A percentile compares a stretch with the other conserved stretches of the same genome.
phyloP scores from a whole-genome alignment of 2,888 invertebrate genomes.

The Cheilosia scutellata region DNA sequence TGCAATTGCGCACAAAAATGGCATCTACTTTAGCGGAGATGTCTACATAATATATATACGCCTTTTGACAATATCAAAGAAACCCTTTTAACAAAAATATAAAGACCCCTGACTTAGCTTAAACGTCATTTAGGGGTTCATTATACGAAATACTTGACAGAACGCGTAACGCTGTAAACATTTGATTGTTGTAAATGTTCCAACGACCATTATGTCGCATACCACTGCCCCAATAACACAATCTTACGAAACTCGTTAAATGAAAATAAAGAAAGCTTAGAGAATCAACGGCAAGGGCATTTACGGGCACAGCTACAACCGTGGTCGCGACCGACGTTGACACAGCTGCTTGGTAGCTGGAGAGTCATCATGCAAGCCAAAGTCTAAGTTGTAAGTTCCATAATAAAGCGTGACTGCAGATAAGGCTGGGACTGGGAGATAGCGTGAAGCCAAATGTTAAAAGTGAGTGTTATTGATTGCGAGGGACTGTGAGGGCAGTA shows the following conservation, averaged over 20 bases:
- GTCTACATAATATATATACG: too few species aligned
- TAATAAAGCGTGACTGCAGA: conserved; percentile 37
- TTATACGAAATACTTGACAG: neutral
- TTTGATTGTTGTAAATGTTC: neutral
- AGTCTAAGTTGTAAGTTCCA: conserved; percentile 49
- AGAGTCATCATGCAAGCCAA: conserved; percentile 39
- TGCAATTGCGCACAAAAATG: too few species aligned
- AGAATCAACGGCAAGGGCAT: neutral
- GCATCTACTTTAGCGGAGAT: too few species aligned
- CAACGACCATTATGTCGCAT: neutral
- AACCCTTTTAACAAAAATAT: too few species aligned
- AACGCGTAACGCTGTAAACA: too few species aligned
- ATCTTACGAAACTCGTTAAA: conserved; percentile 31
- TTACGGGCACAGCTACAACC: too few species aligned
- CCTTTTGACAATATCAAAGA: too few species aligned
- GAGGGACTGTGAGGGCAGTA: neutral
- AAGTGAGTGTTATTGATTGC: conserved; percentile 27
- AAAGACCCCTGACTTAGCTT: too few species aligned
- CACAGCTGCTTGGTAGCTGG: conserved; percentile 45
- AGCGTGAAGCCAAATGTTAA: conserved; percentile 24
- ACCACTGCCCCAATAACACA: conserved; percentile 19
- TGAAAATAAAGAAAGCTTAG: conserved; percentile 56
- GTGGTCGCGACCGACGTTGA: conserved; percentile 19
- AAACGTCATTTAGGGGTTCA: too few species aligned
- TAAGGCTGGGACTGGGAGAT: conserved; percentile 5